These are phyloP conservation scores for Argopecten irradians DNA, from an alignment of 1,140 invertebrate species.

Conservation along the genomic window DNA sequence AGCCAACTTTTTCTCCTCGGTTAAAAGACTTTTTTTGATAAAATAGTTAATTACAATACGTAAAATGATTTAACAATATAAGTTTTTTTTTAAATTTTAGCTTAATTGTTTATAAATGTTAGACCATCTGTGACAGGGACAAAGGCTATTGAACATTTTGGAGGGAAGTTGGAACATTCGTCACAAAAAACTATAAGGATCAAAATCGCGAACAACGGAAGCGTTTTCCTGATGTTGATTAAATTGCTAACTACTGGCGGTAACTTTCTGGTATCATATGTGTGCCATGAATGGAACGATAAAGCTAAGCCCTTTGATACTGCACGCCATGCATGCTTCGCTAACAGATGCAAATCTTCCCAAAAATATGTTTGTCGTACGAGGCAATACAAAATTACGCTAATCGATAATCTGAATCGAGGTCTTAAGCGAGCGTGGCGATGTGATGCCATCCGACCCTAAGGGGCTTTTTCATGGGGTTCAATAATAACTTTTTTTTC, in stretches of 20 bases:
- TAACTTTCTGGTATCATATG: background rate
- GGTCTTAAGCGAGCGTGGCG: constrained; percentile 18
- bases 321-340: constrained; percentile 19
- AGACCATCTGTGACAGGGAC: background rate
- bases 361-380: constrained; percentile 22
- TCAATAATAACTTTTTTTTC: background rate
- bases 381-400: constrained; percentile 9
- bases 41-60: too few species aligned
- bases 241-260: background rate
- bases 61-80: too few species aligned
- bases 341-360: constrained; percentile 10
- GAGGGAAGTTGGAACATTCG: background rate
- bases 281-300: background rate
- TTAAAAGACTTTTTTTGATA: too few species aligned
- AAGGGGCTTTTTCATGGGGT: background rate
- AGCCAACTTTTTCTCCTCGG: too few species aligned
- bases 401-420: constrained; percentile 9
- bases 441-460: constrained; percentile 19
- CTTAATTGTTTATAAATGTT: background rate
- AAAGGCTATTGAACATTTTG: background rate
- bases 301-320: background rate
- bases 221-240: background rate
- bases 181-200: background rate
- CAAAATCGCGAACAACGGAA: background rate
- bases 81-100: background rate